Evolutionary conservation across 2,888 invertebrate species (phyloP).

Genomic region (Deilephila porcellus): DNA sequence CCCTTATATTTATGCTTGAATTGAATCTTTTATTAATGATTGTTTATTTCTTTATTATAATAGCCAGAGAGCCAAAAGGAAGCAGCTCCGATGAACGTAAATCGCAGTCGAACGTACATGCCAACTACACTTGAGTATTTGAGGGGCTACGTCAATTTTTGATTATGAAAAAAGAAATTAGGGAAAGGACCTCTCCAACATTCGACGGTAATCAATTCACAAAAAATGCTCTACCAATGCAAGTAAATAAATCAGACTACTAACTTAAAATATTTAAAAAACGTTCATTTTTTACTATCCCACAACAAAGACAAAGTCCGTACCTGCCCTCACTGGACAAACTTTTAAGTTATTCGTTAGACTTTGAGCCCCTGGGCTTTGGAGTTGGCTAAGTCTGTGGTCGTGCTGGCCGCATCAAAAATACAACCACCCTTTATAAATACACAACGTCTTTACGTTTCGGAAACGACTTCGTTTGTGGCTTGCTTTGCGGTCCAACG

Average conservation of each 20-base stretch:
- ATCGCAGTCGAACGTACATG: no score
- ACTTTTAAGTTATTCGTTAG: slow-evolving; percentile 63
- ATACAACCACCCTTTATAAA: slow-evolving; percentile 52
- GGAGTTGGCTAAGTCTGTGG: slow-evolving; percentile 57
- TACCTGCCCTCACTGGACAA: slow-evolving; percentile 38
- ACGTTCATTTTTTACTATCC: neutral
- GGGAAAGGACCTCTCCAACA: no score
- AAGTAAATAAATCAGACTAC: neutral
- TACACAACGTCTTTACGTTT: slow-evolving; percentile 43
- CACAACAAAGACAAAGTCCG: neutral
- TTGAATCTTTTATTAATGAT: no score
- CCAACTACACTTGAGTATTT: no score
- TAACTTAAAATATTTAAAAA: neutral
- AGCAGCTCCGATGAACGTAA: no score
- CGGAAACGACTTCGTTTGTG: slow-evolving; percentile 47
- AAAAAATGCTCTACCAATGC: no score
- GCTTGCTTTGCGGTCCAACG: slow-evolving; percentile 41
- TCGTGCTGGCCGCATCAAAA: slow-evolving; percentile 59
- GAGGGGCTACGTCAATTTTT: no score
- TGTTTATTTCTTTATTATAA: no score
- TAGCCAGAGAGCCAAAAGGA: no score
- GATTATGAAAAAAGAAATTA: no score
- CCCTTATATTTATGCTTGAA: neutral
- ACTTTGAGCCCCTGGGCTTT: slow-evolving; percentile 47
- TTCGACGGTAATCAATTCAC: no score